phyloP scores from a whole-genome alignment of 2,888 invertebrate species.

The Brachynemurus nebulosus region DNA sequence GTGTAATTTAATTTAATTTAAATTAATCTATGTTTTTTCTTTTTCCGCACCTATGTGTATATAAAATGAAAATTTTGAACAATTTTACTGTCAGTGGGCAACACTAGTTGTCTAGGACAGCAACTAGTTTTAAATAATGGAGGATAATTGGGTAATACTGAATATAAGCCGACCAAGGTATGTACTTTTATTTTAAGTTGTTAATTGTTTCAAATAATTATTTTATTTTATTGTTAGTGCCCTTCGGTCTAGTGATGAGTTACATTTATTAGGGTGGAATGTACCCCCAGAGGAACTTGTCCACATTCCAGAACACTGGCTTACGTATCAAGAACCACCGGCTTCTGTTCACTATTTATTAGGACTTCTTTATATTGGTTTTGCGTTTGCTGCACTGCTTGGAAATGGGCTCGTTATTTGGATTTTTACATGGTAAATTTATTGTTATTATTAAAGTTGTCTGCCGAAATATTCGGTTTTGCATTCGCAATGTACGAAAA shows the following conservation, averaged over 20 bases:
- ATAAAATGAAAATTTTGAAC: not conserved
- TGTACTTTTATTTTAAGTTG: not conserved
- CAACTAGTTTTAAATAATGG: not conserved
- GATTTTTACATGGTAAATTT: constrained; percentile 63
- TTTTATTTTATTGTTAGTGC: constrained; percentile 1
- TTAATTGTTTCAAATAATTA: not conserved
- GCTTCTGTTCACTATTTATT: constrained; percentile 68
- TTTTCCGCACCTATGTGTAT: not conserved
- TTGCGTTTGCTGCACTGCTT: constrained; percentile 53
- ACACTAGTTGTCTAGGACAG: constrained; percentile 8
- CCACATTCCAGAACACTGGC: constrained; percentile 72
- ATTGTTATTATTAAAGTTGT: not conserved
- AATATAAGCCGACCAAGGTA: constrained; percentile 2
- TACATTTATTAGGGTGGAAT: constrained; percentile 56
- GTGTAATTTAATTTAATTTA: not conserved
- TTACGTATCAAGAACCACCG: constrained; percentile 64
- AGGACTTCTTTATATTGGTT: constrained; percentile 60
- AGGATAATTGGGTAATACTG: not conserved
- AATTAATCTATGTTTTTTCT: not conserved
- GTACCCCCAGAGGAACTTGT: constrained; percentile 60
- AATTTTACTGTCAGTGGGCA: constrained; percentile 5
- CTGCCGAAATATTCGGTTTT: no score
- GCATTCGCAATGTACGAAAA: no score
- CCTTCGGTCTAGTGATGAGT: constrained; percentile 22
- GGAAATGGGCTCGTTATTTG: constrained; percentile 80